Base-by-base conservation (phyloP, 2,113 vertebrate species). In the Potamarius usumacintae region DNA sequence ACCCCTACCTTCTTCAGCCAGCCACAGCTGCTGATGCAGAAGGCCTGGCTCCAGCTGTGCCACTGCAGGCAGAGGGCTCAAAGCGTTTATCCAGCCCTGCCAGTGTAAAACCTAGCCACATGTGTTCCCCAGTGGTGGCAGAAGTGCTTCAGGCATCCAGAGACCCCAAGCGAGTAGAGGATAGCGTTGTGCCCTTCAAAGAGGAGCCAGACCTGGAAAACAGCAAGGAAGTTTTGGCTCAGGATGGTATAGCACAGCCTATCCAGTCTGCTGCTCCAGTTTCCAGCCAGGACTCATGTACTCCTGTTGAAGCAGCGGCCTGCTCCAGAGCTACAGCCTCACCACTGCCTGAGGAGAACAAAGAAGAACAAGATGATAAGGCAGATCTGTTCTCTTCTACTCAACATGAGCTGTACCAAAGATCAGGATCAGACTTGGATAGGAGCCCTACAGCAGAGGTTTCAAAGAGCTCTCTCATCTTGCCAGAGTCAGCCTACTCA, bases 1-100 rank as follows among this genome's bases (percentile, higher is more conserved):
- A 97, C 90, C 94, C 97, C 0, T 98, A 97, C 94, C 96, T 97
- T 91, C 93, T 97, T 14, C 96, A 97, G 90, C 94, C 97, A 18
- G 91, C 96, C 0, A 86, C 96, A 0, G 96, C 96, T 0, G 89
- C 96, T 0, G 96, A 96, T 0, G 93, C 96, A 0, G 97, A 97
- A 0, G 94, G 96, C 74, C 91, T 96, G 88, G 94, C 95, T 60
- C 94, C 96, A 0, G 95, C 96, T 0, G 94, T 96, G 86, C 95
- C 97, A 0, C 91, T 97, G 76, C 93, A 96, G 0, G 91, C 96
- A 0, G 95, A 94, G 10, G 93, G 94, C 42, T 94, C 96, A 0
- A 95, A 96, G 89, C 93, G 89, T 91, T 93, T 96, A 93, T 93
- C 95, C 0, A 90, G 95, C 82, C 94, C 96, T 0, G 91, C 95